A percentile compares a stretch with the other conserved stretches of the same genome.
phyloP scores from a whole-genome alignment of 2,113 vertebrate genomes.

The Phycodurus eques region DNA sequence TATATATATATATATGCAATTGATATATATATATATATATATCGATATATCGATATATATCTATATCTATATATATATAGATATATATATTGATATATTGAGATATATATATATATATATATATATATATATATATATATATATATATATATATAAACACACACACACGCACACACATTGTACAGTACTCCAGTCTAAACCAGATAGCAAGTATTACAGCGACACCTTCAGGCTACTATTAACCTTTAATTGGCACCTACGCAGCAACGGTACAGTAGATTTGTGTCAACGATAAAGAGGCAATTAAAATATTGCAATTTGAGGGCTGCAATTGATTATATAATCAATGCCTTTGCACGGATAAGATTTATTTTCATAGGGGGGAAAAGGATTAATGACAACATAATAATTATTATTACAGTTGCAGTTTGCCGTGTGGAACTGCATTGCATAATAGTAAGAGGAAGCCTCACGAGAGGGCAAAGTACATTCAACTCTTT shows the following conservation, averaged over 20 bases:
- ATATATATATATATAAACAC: neutral
- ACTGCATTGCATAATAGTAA: neutral
- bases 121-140: neutral
- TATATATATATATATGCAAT: neutral
- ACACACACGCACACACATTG: no score
- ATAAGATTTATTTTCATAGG: neutral
- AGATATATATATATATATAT: neutral
- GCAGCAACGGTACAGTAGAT: neutral
- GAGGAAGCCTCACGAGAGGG: neutral
- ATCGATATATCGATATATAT: no score
- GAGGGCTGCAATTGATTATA: no score
- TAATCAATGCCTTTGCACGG: neutral
- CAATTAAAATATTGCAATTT: neutral
- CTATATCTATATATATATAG: no score
- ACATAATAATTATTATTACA: no score
- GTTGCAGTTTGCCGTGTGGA: neutral
- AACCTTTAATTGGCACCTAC: neutral
- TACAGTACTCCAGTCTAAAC: neutral
- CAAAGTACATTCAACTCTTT: neutral
- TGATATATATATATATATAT: neutral
- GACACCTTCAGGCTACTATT: conserved; percentile 36
- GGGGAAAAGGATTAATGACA: no score
- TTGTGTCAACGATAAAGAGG: neutral
- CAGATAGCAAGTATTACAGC: conserved; percentile 20
- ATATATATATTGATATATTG: no score